Percentiles rank a stretch among this genome's conserved stretches.
Evolutionary conservation across 2,888 invertebrate species (phyloP).

Genomic region (Creontiades dilutus): DNA sequence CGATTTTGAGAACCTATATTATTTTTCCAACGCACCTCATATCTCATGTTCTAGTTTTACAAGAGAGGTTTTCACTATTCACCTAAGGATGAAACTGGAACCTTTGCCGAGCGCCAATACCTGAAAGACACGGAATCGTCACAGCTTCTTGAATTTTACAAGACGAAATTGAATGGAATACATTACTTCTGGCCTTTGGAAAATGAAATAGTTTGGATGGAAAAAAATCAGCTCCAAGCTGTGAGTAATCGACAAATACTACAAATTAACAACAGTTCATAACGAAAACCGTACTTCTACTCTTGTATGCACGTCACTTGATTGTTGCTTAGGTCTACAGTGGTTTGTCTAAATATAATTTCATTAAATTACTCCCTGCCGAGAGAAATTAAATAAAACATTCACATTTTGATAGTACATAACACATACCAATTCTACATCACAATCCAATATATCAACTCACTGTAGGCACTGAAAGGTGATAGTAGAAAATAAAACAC

Average conservation of each 20-base stretch:
- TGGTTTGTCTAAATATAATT: no score
- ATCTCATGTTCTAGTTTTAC: constrained; percentile 35
- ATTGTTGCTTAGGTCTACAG: no score
- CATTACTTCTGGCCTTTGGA: constrained; percentile 39
- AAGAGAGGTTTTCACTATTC: constrained; percentile 45
- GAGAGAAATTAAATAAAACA: no score
- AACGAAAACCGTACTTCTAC: no score
- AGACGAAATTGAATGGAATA: constrained; percentile 41
- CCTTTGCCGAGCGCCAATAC: constrained; percentile 59
- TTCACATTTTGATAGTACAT: no score
- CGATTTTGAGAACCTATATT: not conserved
- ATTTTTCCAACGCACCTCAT: not conserved
- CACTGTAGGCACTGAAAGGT: no score
- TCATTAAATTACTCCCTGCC: no score
- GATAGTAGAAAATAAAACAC: no score
- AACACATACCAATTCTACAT: no score
- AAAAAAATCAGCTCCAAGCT: not conserved
- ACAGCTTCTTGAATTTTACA: constrained; percentile 29
- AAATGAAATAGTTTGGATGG: constrained; percentile 4
- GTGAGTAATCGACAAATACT: not conserved
- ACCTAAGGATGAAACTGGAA: constrained; percentile 60
- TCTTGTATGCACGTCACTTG: no score
- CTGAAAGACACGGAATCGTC: constrained; percentile 43
- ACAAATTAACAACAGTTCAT: no score
- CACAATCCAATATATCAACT: no score